Percentiles rank a stretch among this genome's conserved stretches.
Conservation (phyloP, 2,113 vertebrate genomes). For the Forbesichthys agassizii region DNA sequence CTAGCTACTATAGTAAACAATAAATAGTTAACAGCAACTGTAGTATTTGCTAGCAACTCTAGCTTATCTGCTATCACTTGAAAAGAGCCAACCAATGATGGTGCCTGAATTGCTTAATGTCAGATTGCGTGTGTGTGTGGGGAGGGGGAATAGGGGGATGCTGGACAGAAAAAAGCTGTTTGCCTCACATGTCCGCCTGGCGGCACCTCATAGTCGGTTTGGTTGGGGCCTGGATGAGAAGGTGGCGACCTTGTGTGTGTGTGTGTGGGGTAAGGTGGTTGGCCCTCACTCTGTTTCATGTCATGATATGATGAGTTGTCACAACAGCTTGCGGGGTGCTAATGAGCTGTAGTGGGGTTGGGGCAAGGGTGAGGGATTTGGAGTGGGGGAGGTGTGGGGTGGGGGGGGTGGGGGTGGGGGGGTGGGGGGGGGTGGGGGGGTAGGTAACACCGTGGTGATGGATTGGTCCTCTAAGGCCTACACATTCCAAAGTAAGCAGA, state of each 20-base stretch:
- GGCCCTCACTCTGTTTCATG: conserved; percentile 69
- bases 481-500: conserved; percentile 77
- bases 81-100: conserved; percentile 38
- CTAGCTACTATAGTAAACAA: too few relatives aligned
- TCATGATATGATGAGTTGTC: conserved; percentile 82
- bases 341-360: conserved; percentile 77
- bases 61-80: conserved; percentile 1
- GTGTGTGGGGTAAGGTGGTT: not conserved
- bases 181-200: conserved; percentile 72
- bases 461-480: conserved; percentile 71
- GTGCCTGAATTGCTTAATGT: conserved; percentile 38
- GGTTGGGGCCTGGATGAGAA: conserved; percentile 78
- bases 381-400: conserved; percentile 54
- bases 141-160: conserved; percentile 9
- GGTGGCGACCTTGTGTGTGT: conserved; percentile 71
- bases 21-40: not conserved
- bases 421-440: conserved; percentile 33
- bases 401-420: conserved; percentile 33
- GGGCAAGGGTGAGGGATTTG: conserved; percentile 26
- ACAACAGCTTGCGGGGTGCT: conserved; percentile 74
- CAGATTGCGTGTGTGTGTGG: conserved; percentile 17
- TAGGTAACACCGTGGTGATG: conserved; percentile 76
- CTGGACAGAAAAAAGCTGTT: conserved; percentile 74
- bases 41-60: conserved; percentile 16
- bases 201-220: conserved; percentile 73